phyloP scores from a whole-genome alignment of 1,140 invertebrate genomes.

The Parasteatoda tepidariorum region DNA sequence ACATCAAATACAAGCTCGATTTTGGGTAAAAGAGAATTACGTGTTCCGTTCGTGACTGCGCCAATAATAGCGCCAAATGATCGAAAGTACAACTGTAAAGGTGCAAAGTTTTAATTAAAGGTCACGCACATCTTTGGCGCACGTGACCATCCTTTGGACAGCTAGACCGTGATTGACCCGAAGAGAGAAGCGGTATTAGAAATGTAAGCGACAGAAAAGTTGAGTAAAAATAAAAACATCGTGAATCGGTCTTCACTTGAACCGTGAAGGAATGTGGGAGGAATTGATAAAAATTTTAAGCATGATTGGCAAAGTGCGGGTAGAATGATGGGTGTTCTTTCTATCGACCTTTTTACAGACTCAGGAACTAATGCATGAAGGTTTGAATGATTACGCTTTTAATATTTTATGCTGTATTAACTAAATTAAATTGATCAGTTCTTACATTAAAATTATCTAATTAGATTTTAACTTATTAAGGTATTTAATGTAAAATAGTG shows the following conservation, averaged over 20 bases:
- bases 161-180: not conserved
- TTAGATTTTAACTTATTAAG: no score
- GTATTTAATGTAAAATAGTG: no score
- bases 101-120: constrained; percentile 37
- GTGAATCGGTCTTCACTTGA: not conserved
- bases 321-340: no score
- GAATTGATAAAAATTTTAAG: not conserved
- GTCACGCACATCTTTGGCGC: constrained; percentile 25
- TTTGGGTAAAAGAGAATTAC: not conserved
- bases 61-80: not conserved
- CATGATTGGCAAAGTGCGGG: not conserved
- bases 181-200: not conserved
- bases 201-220: no score
- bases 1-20: not conserved
- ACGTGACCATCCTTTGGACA: not conserved
- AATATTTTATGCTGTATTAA: no score
- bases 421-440: no score
- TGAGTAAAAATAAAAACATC: no score
- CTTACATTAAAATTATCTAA: no score
- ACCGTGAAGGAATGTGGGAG: not conserved
- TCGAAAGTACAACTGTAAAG: constrained; percentile 11
- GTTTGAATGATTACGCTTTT: no score
- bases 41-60: not conserved
- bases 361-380: no score
- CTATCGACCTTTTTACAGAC: no score